Evolutionary conservation across 2,113 vertebrate species (phyloP).

Genomic region (Phalacrocorax brasilianus): DNA sequence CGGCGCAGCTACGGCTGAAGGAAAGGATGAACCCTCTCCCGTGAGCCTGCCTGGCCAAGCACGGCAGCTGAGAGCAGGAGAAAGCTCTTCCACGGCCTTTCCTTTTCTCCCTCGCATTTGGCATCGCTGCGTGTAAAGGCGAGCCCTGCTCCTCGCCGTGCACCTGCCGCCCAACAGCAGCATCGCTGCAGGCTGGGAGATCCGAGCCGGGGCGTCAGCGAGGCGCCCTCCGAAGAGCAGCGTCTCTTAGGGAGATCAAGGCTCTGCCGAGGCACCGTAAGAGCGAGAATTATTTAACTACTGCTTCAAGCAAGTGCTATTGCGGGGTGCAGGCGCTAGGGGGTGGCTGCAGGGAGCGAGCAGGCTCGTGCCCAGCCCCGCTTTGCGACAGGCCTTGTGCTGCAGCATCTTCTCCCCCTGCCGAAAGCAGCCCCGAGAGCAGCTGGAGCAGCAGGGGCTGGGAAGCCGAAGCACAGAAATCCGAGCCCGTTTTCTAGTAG

Average conservation of each 20-base stretch:
- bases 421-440: background rate
- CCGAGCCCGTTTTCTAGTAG: background rate
- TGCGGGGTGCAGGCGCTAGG: background rate
- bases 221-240: rapidly evolving
- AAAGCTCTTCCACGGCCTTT: rapidly evolving
- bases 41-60: rapidly evolving
- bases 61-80: rapidly evolving
- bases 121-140: rapidly evolving
- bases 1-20: rapidly evolving
- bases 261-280: rapidly evolving
- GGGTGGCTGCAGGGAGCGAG: background rate
- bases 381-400: rapidly evolving
- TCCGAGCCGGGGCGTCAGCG: rapidly evolving
- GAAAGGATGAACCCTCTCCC: rapidly evolving
- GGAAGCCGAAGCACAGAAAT: rapidly evolving
- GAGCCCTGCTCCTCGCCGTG: rapidly evolving
- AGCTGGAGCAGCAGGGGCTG: background rate
- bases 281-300: rapidly evolving
- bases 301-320: background rate
- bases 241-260: rapidly evolving
- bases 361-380: rapidly evolving
- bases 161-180: rapidly evolving
- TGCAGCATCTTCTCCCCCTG: background rate
- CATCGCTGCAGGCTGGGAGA: no score
- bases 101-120: rapidly evolving